Conservation (phyloP, 2,888 invertebrate genomes). For the Abscondita cerata region DNA sequence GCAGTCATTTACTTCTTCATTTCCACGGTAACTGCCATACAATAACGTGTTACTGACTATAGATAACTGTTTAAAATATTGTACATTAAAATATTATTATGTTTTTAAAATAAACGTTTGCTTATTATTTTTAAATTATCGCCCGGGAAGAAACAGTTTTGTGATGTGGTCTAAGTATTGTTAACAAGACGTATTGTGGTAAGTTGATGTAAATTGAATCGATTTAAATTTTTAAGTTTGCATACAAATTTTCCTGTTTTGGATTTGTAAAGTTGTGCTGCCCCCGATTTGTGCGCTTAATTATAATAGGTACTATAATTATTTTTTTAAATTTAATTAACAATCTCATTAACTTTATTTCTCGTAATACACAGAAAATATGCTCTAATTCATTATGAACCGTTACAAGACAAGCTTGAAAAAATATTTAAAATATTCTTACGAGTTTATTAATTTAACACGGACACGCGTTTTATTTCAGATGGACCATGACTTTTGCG, state of each 20-base stretch:
- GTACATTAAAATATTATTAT: too few relatives aligned
- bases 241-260: too few relatives aligned
- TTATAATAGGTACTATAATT: too few relatives aligned
- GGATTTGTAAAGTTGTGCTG: too few relatives aligned
- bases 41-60: slow-evolving; percentile 26
- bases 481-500: slow-evolving; percentile 27
- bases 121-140: slow-evolving; percentile 22
- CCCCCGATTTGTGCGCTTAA: too few relatives aligned
- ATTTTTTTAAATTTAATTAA: too few relatives aligned
- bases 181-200: slow-evolving; percentile 50
- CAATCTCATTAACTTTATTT: background rate
- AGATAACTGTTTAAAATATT: too few relatives aligned
- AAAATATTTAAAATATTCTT: background rate
- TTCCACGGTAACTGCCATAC: slow-evolving; percentile 47
- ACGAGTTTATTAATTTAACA: background rate
- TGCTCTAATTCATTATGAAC: slow-evolving; percentile 6
- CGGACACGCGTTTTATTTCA: slow-evolving; percentile 12
- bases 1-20: slow-evolving; percentile 49
- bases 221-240: too few relatives aligned
- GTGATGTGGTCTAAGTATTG: slow-evolving; percentile 55
- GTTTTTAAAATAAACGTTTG: too few relatives aligned
- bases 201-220: too few relatives aligned
- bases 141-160: slow-evolving; percentile 33
- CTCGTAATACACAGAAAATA: background rate
- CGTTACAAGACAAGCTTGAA: background rate